Percentiles rank a stretch among this genome's conserved stretches.
These are phyloP conservation scores for Melanchra persicariae DNA, from an alignment of 2,888 invertebrate species.

Conservation along the genomic window DNA sequence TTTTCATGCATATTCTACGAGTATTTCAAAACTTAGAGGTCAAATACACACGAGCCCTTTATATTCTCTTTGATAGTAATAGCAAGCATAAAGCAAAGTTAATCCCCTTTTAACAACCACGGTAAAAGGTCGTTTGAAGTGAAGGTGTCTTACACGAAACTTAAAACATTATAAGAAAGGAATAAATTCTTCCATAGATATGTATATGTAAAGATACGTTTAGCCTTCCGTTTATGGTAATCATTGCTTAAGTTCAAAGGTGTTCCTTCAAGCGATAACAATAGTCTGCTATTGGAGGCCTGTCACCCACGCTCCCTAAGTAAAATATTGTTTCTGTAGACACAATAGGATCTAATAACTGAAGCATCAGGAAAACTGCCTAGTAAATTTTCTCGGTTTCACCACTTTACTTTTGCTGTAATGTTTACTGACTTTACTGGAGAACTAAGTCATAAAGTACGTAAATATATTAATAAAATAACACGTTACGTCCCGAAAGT, in stretches of 20 bases:
- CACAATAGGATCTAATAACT: slow-evolving; percentile 68
- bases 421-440: background rate
- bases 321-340: slow-evolving; percentile 64
- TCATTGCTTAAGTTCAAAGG: slow-evolving; percentile 78
- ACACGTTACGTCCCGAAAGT: background rate
- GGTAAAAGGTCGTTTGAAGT: background rate
- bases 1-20: too few species aligned
- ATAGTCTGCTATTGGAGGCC: slow-evolving; percentile 63
- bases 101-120: background rate
- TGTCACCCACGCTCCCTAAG: slow-evolving; percentile 67
- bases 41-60: background rate
- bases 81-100: background rate
- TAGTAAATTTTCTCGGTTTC: slow-evolving; percentile 1
- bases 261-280: slow-evolving; percentile 72
- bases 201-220: slow-evolving; percentile 20
- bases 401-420: background rate
- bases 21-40: background rate
- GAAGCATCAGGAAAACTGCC: slow-evolving; percentile 54
- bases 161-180: slow-evolving; percentile 2
- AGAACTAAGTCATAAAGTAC: background rate
- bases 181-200: slow-evolving; percentile 21
- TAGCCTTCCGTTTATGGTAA: slow-evolving; percentile 56
- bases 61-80: background rate
- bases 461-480: background rate
- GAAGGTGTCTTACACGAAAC: slow-evolving; percentile 10